Percentiles rank a stretch among this genome's conserved stretches.
phyloP scores from a whole-genome alignment of 2,888 invertebrate genomes.

The Minunthozetes semirufus region DNA sequence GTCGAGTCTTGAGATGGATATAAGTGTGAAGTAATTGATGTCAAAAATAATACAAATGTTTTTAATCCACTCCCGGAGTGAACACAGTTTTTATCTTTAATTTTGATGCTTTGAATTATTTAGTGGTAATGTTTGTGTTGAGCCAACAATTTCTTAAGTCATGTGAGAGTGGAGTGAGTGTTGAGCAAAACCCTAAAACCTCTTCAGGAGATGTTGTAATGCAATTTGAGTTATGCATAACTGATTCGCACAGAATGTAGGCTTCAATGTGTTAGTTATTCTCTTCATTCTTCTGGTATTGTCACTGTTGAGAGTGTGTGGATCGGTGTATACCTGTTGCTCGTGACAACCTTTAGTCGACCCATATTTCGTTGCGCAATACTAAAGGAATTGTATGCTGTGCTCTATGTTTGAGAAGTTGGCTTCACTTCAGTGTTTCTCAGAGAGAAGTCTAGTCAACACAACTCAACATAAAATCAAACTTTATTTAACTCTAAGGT shows the following conservation, averaged over 20 bases:
- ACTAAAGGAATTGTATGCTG: neutral
- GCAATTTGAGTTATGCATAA: no score
- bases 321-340: slow-evolving; percentile 20
- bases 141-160: no score
- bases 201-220: no score
- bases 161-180: no score
- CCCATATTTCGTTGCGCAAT: slow-evolving; percentile 21
- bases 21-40: neutral
- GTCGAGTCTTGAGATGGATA: no score
- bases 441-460: neutral
- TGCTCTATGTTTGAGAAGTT: neutral
- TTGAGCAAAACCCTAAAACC: no score
- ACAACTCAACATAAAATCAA: no score
- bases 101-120: no score
- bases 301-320: no score
- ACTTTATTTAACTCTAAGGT: slow-evolving; percentile 12
- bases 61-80: neutral
- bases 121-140: no score
- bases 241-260: neutral
- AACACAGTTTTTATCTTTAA: neutral
- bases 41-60: neutral
- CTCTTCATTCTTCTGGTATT: neutral
- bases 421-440: slow-evolving; percentile 8
- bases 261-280: neutral
- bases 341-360: slow-evolving; percentile 26